Evolutionary conservation across 2,888 invertebrate species (phyloP).

Genomic region (Homarus gammarus): DNA sequence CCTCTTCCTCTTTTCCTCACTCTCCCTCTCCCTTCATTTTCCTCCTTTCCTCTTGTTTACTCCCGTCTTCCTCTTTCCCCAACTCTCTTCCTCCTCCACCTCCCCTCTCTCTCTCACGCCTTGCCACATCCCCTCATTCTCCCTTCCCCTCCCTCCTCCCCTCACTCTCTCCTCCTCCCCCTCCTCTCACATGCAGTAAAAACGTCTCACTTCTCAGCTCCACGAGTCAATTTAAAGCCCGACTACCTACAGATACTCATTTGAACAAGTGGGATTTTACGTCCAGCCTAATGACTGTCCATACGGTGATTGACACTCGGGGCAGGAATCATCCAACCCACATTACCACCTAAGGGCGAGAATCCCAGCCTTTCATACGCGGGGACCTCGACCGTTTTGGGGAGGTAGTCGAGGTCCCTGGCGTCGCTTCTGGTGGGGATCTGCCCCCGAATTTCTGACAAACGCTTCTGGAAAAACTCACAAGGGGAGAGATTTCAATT

Average conservation of each 20-base stretch:
- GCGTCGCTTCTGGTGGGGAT: background rate
- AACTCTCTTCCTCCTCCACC: background rate
- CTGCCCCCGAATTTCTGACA: background rate
- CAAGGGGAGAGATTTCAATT: background rate
- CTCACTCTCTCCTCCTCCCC: background rate
- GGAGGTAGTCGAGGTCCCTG: no score
- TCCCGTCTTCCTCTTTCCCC: background rate
- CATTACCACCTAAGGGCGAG: background rate
- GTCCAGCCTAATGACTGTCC: conserved; percentile 11
- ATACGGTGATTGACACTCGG: background rate
- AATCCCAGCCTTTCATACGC: background rate
- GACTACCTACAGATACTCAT: conserved; percentile 8
- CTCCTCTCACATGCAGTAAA: background rate
- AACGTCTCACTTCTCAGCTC: background rate
- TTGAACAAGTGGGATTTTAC: background rate
- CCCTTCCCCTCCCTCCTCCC: background rate
- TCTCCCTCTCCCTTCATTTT: background rate
- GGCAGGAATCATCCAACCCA: background rate
- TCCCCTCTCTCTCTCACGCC: background rate
- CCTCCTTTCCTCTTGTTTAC: background rate
- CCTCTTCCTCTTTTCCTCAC: background rate
- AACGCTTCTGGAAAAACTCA: background rate
- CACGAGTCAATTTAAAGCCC: background rate
- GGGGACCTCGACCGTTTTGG: background rate
- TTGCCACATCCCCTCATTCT: background rate